Base-by-base conservation (phyloP, 2,113 vertebrate species). In the Onychostruthus taczanowskii region DNA sequence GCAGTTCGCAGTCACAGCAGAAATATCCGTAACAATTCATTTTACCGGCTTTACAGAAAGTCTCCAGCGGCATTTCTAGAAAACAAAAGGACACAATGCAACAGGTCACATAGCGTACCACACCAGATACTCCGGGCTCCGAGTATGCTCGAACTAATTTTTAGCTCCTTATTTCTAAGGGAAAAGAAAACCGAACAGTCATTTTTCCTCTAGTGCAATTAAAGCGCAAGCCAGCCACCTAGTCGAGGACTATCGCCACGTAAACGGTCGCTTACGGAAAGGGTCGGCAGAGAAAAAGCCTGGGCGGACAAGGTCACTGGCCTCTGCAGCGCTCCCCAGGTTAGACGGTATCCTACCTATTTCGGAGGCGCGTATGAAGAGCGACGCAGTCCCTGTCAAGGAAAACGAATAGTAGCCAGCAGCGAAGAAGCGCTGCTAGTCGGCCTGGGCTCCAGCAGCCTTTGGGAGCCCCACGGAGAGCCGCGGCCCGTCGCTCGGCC, bases 61-160 rank as follows among this genome's bases (percentile, higher is more conserved):
- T 41, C 21, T 55, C n/a, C 46, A 39, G 41, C 1, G 47, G 39
- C 55, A 41, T 19, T 80, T 50, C 44, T 56, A 56, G 30, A 58
- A 56, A 33, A 18, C 18, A 37, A 30, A 10, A 64, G 18, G 8
- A 33, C 55, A 23, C 23, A 41, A 16, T 3, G 16, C 70, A 37
- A 55, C 39, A 33, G 35, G 23, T 26, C 39, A n/a, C 58, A 14
- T 1, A 4, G 37, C 8, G 0, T 6, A 56, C 3, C 23, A 15
- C 7, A 4, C 10, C 13, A 7, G 16, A 35, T 7, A 26, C 10
- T 1, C 41, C 13, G 24, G 10, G 11, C 7, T 55, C 63, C 5
- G 14, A 49, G 26, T 18, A 27, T 2, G 5, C 9, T 26, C 5
- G 0, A 49, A 23, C 6, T 69, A 7, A 24, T 31, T 39, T 77